These are phyloP conservation scores for Ammospiza maritima DNA, from an alignment of 2,797 vertebrate species.

Conservation along the genomic window DNA sequence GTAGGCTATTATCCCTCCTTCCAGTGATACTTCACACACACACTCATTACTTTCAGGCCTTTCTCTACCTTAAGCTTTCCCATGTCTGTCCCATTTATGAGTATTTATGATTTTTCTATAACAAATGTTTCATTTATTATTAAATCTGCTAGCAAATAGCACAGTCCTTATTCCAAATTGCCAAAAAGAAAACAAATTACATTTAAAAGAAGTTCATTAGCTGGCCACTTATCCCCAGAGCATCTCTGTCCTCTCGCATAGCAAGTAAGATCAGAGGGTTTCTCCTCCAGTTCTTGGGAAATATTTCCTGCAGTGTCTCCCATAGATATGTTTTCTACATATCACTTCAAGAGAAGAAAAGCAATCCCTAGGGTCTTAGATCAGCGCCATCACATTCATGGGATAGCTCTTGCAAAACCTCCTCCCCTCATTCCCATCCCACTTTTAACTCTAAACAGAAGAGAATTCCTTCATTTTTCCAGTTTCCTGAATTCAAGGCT, in stretches of 20 bases:
- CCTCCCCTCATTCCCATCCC: background rate
- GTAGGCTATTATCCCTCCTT: background rate
- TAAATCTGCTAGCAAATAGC: background rate
- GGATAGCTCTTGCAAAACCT: background rate
- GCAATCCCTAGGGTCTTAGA: background rate
- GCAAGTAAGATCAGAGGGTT: background rate
- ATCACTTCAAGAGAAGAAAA: background rate
- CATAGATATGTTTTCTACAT: background rate
- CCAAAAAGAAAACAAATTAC: background rate
- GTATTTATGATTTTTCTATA: constrained; percentile 1
- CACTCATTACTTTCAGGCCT: background rate
- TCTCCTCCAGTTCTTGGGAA: background rate
- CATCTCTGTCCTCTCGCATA: background rate
- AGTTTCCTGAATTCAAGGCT: background rate
- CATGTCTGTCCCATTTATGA: background rate
- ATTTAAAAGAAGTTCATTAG: background rate
- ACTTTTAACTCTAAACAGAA: background rate
- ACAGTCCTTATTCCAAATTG: background rate
- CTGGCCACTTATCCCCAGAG: background rate
- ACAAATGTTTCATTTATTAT: background rate
- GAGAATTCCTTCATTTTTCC: background rate
- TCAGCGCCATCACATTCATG: rapidly evolving
- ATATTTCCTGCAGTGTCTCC: background rate
- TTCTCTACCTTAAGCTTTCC: background rate
- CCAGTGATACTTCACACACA: background rate